A percentile compares a stretch with the other conserved stretches of the same genome.
phyloP scores from a whole-genome alignment of 2,888 invertebrate species.

The Hydropsyche betteni region DNA sequence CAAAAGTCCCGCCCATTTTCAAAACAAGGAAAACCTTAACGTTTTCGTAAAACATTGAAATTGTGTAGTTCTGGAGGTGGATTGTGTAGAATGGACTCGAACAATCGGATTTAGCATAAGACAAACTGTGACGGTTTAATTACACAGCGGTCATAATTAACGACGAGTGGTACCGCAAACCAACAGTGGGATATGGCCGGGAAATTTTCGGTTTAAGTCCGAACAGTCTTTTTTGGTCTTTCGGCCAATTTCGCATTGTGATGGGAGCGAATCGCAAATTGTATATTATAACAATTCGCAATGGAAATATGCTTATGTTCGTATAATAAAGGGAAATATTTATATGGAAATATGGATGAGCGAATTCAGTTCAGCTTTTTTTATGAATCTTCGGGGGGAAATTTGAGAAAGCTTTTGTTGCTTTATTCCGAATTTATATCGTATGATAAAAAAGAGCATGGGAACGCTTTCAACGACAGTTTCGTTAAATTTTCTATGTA shows the following conservation, averaged over 20 bases:
- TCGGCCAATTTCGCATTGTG: not conserved
- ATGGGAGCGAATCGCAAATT: not conserved
- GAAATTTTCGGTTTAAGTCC: not conserved
- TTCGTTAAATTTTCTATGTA: too few relatives aligned
- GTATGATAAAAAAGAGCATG: too few relatives aligned
- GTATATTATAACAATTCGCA: not conserved
- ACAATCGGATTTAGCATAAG: constrained; percentile 31
- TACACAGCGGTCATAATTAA: constrained; percentile 28
- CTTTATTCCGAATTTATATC: not conserved
- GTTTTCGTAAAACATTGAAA: too few relatives aligned
- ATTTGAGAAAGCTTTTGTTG: constrained; percentile 19
- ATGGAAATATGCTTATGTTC: not conserved
- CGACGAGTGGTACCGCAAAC: constrained; percentile 1
- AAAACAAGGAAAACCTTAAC: too few relatives aligned
- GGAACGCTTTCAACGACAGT: too few relatives aligned
- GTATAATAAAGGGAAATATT: constrained; percentile 1
- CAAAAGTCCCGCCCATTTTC: too few relatives aligned
- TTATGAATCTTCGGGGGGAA: constrained; percentile 21
- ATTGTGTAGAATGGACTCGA: constrained; percentile 11
- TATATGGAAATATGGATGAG: constrained; percentile 19
- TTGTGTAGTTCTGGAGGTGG: constrained; percentile 11
- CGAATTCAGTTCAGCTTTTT: constrained; percentile 10
- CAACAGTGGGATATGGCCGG: not conserved
- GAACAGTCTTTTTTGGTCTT: too few relatives aligned
- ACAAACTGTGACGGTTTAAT: constrained; percentile 32